Conservation (phyloP, 2,797 vertebrate genomes). For the Spinus pinus region DNA sequence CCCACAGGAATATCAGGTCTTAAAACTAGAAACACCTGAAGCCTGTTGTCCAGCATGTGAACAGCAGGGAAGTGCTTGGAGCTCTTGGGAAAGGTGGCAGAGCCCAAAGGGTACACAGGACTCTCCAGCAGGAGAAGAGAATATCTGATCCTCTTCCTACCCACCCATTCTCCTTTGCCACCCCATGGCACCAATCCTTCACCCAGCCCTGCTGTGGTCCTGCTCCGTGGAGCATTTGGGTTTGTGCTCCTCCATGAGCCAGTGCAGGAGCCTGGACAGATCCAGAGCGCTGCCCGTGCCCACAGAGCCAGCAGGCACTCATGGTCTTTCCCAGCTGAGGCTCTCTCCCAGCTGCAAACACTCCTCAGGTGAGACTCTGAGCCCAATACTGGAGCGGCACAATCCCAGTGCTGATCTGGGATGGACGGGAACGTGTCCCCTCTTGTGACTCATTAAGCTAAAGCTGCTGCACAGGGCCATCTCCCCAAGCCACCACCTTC, state of each 20-base stretch:
- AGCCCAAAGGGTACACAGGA: accelerated
- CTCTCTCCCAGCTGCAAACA: accelerated
- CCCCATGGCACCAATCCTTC: not conserved
- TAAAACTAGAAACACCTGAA: not conserved
- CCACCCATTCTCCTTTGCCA: not conserved
- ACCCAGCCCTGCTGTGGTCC: not conserved
- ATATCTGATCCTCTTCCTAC: not conserved
- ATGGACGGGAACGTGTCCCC: accelerated
- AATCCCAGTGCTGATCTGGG: not conserved
- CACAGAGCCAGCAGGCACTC: accelerated
- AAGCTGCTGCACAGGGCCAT: not conserved
- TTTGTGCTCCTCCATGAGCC: not conserved
- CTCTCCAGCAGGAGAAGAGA: not conserved
- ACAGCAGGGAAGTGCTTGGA: not conserved
- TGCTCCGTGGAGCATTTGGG: not conserved
- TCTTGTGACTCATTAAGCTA: not conserved
- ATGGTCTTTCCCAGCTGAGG: accelerated
- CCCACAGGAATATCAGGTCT: not conserved
- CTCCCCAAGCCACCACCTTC: not conserved
- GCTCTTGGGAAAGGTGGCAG: not conserved
- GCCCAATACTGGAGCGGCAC: accelerated
- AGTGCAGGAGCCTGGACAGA: not conserved
- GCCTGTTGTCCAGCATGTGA: accelerated
- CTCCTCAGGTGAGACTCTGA: accelerated
- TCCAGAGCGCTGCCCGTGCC: accelerated